phyloP scores from a whole-genome alignment of 2,888 invertebrate genomes.

The Unio pictorum region DNA sequence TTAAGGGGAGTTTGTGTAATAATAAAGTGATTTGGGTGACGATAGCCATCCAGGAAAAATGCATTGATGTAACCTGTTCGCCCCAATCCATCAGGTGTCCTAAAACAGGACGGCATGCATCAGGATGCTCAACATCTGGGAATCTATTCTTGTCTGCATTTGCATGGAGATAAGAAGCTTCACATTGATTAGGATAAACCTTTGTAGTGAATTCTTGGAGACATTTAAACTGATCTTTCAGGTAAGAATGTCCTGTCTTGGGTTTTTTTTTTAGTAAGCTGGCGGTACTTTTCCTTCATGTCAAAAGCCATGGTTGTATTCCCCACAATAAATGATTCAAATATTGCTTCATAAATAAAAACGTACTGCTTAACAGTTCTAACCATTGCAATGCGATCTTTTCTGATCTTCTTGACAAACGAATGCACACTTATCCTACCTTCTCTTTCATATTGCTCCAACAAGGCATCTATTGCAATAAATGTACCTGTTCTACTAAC shows the following conservation, averaged over 20 bases:
- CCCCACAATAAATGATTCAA: conserved; percentile 66
- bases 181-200: conserved; percentile 40
- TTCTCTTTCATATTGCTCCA: conserved; percentile 65
- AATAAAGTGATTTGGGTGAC: conserved; percentile 57
- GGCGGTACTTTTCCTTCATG: conserved; percentile 53
- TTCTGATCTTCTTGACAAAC: conserved; percentile 60
- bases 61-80: conserved; percentile 69
- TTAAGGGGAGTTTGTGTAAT: conserved; percentile 69
- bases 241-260: conserved; percentile 53
- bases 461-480: conserved; percentile 68
- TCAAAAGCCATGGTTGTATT: conserved; percentile 54
- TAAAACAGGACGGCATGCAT: conserved; percentile 52
- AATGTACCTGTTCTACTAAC: conserved; percentile 67
- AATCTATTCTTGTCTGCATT: conserved; percentile 66
- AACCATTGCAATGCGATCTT: conserved; percentile 66
- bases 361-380: conserved; percentile 67
- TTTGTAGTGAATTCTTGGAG: conserved; percentile 58
- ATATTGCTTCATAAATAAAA: conserved; percentile 68
- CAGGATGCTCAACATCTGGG: conserved; percentile 58
- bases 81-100: conserved; percentile 47
- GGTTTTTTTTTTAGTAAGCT: conserved; percentile 54
- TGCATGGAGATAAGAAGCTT: conserved; percentile 42
- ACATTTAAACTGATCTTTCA: conserved; percentile 63
- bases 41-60: conserved; percentile 66
- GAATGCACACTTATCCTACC: conserved; percentile 66